A percentile compares a stretch with the other conserved stretches of the same genome.
These are phyloP conservation scores for Trachelus stipa DNA, from an alignment of 2,888 invertebrate genomes.

Conservation along the genomic window DNA sequence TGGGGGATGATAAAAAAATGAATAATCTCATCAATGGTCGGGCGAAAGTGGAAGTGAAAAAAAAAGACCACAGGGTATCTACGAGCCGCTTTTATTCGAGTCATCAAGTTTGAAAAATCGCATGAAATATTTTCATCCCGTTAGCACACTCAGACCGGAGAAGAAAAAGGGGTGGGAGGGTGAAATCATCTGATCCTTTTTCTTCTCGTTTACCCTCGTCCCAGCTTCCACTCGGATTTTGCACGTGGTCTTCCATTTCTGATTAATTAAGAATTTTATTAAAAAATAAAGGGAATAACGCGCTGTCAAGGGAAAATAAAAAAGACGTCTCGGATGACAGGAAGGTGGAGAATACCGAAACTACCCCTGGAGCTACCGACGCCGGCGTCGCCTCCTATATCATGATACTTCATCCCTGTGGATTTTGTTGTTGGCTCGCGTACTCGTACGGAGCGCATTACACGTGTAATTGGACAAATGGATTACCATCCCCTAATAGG, in stretches of 20 bases:
- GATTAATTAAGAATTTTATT: constrained; percentile 7
- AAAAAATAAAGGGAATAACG: background rate
- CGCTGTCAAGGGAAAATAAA: background rate
- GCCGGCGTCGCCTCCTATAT: background rate
- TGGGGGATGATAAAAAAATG: background rate
- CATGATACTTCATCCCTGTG: background rate
- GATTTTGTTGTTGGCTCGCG: background rate
- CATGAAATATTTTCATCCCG: background rate
- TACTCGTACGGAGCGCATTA: background rate
- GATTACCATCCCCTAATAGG: background rate
- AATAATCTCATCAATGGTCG: background rate
- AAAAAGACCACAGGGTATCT: background rate
- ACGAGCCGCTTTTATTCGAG: background rate
- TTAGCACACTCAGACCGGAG: background rate
- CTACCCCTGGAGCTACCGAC: no score
- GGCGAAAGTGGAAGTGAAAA: background rate
- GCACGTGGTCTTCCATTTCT: background rate
- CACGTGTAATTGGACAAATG: background rate
- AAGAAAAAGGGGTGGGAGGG: background rate
- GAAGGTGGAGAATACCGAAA: background rate
- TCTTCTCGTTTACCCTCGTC: background rate
- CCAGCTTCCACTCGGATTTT: background rate
- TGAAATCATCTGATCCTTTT: background rate
- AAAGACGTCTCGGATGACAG: background rate
- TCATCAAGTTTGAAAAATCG: background rate